phyloP scores from a whole-genome alignment of 2,888 invertebrate species.

The Leucoma salicis region DNA sequence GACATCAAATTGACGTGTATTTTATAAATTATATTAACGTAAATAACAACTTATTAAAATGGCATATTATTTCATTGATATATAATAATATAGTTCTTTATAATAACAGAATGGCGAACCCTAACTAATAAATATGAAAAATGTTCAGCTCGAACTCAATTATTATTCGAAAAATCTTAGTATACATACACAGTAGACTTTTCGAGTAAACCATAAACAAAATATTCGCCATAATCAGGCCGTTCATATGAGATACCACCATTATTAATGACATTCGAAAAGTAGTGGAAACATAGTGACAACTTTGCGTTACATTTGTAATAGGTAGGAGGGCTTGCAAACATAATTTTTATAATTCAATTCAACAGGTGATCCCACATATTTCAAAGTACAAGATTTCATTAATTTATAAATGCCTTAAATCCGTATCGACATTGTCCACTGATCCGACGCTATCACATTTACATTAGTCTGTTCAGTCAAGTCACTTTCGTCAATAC shows the following conservation, averaged over 20 bases:
- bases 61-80: constrained; percentile 45
- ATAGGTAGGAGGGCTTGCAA: not conserved
- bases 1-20: constrained; percentile 44
- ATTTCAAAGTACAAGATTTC: not conserved
- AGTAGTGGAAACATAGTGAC: constrained; percentile 17
- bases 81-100: constrained; percentile 28
- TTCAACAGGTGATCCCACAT: not conserved
- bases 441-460: not conserved
- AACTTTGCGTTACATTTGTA: not conserved
- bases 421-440: no score
- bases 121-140: constrained; percentile 28
- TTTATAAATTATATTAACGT: constrained; percentile 45
- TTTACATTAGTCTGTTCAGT: not conserved
- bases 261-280: constrained; percentile 3
- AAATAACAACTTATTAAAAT: constrained; percentile 54
- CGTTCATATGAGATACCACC: constrained; percentile 14
- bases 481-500: not conserved
- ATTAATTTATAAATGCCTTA: no score
- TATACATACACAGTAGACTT: constrained; percentile 6
- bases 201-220: constrained; percentile 18
- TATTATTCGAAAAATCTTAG: constrained; percentile 16
- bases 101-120: constrained; percentile 43
- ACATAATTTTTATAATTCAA: not conserved
- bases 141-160: constrained; percentile 20
- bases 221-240: constrained; percentile 8